A percentile compares a stretch with the other conserved stretches of the same genome.
These are phyloP conservation scores for Apis mellifera DNA, from an alignment of 1,140 invertebrate species.

Conservation along the genomic window DNA sequence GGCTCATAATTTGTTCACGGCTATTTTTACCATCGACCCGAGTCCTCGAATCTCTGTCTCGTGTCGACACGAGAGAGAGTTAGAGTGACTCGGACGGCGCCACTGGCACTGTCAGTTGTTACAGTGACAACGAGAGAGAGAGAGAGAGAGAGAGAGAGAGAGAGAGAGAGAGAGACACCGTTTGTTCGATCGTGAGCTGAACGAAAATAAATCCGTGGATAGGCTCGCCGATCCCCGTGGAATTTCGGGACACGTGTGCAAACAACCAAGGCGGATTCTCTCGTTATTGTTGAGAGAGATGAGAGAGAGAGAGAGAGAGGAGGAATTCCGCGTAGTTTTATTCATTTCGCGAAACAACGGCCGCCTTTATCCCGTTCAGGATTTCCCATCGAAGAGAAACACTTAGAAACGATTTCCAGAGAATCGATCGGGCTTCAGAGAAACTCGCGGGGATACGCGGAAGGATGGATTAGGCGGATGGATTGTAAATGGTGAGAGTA, in stretches of 20 bases:
- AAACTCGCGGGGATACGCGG: not conserved
- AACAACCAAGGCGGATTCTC: conserved; percentile 39
- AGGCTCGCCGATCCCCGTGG: conserved; percentile 18
- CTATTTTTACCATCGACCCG: conserved; percentile 66
- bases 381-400: conserved; percentile 1
- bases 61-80: conserved; percentile 38
- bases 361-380: conserved; percentile 10
- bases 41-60: conserved; percentile 37
- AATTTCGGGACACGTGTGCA: conserved; percentile 61
- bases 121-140: conserved; percentile 51
- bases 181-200: conserved; percentile 23
- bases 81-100: conserved; percentile 56
- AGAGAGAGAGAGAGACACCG: not conserved
- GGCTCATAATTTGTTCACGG: conserved; percentile 73
- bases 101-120: conserved; percentile 36
- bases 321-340: conserved; percentile 1
- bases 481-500: too few species aligned
- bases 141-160: too few species aligned
- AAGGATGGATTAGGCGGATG: not conserved
- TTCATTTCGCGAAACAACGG: conserved; percentile 20
- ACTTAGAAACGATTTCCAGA: not conserved
- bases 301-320: not conserved
- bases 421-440: not conserved
- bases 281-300: conserved; percentile 37
- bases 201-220: conserved; percentile 66